phyloP scores from a whole-genome alignment of 2,888 invertebrate genomes.

The Drosophila birchii region DNA sequence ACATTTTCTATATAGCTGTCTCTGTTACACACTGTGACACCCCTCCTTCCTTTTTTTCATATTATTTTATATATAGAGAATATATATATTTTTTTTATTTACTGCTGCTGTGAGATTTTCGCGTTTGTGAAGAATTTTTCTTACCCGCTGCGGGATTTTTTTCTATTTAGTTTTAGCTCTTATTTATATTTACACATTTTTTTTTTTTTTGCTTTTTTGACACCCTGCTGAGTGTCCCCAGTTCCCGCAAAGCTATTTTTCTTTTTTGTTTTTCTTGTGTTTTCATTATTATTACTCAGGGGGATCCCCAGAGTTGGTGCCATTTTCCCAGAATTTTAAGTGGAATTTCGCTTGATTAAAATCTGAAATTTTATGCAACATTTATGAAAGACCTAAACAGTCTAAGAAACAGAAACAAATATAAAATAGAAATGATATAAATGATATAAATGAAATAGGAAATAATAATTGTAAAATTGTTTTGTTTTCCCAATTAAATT shows the following conservation, averaged over 20 bases:
- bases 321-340: constrained; percentile 29
- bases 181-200: constrained; percentile 30
- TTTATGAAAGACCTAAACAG: not conserved
- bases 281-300: constrained; percentile 34
- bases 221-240: constrained; percentile 31
- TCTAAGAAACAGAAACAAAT: not conserved
- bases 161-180: constrained; percentile 39
- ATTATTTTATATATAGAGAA: constrained; percentile 1
- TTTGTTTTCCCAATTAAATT: no score
- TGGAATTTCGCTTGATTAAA: constrained; percentile 42
- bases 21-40: constrained; percentile 12
- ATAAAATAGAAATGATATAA: not conserved
- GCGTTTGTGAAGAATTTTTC: constrained; percentile 46
- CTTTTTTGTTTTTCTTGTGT: constrained; percentile 6
- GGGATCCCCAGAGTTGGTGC: constrained; percentile 15
- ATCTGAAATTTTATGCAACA: constrained; percentile 12
- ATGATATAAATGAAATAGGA: no score
- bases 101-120: constrained; percentile 35
- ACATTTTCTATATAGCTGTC: constrained; percentile 20
- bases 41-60: constrained; percentile 1
- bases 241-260: constrained; percentile 10
- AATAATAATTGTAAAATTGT: no score
- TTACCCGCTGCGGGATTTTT: constrained; percentile 57
- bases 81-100: constrained; percentile 27
- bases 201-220: constrained; percentile 10